Percentiles rank a stretch among this genome's conserved stretches.
phyloP scores from a whole-genome alignment of 2,888 invertebrate genomes.

The Bombylius discolor region DNA sequence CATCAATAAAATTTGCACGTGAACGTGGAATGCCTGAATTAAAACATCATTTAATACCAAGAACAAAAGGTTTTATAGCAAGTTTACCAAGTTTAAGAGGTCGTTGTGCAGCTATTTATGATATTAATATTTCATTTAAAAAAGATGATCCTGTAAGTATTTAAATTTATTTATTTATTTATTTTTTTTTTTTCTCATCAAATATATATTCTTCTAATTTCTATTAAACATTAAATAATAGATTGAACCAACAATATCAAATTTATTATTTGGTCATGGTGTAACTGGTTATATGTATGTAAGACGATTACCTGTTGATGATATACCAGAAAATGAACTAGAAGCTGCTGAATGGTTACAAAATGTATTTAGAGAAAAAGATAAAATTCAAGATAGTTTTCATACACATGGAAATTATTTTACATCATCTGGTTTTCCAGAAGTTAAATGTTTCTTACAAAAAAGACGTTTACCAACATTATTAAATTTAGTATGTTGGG shows the following conservation, averaged over 20 bases:
- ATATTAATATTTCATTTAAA: conserved; percentile 63
- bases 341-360: conserved; percentile 70
- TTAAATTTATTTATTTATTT: not conserved
- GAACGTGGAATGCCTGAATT: conserved; percentile 73
- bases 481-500: conserved; percentile 61
- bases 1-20: conserved; percentile 73
- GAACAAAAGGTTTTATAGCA: conserved; percentile 86
- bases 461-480: conserved; percentile 52
- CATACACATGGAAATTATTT: conserved; percentile 57
- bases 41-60: conserved; percentile 83
- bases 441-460: conserved; percentile 45
- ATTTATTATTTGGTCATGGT: conserved; percentile 57
- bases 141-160: conserved; percentile 43
- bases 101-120: conserved; percentile 71
- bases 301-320: conserved; percentile 66
- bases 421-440: conserved; percentile 55
- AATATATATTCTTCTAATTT: not conserved
- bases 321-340: conserved; percentile 58
- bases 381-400: conserved; percentile 39
- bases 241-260: conserved; percentile 64
- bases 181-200: not conserved
- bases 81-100: conserved; percentile 70
- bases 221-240: conserved; percentile 17
- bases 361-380: conserved; percentile 68
- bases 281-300: conserved; percentile 65